Evolutionary conservation across 2,888 invertebrate species (phyloP).

Genomic region (Scelioninae gen. 2): DNA sequence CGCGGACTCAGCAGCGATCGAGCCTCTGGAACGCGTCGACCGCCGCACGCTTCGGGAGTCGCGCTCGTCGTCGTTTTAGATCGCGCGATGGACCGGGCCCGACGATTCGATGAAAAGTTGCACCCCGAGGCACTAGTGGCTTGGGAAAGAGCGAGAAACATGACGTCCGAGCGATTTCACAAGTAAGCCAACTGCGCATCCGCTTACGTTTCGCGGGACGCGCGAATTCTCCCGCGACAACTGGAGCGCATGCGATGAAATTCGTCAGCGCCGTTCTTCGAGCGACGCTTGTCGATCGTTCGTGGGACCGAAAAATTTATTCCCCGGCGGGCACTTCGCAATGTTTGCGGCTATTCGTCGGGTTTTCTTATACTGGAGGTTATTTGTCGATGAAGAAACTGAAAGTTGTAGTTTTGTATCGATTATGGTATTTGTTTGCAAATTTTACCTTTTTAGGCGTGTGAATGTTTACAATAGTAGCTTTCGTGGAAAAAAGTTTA

Average conservation of each 20-base stretch:
- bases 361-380: no score
- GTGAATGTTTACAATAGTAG: no score
- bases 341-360: no score
- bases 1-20: constrained; percentile 10
- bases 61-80: background rate
- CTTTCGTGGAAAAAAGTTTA: no score
- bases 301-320: no score
- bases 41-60: constrained; percentile 7
- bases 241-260: constrained; percentile 17
- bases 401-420: no score
- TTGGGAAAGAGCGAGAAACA: constrained; percentile 61
- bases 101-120: constrained; percentile 47
- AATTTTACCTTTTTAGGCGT: no score
- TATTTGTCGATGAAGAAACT: no score
- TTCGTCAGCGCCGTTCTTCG: background rate
- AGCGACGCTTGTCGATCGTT: no score
- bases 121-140: constrained; percentile 20
- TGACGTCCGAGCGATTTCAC: constrained; percentile 73
- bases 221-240: constrained; percentile 32
- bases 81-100: constrained; percentile 18
- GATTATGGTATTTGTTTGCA: no score
- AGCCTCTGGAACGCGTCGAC: constrained; percentile 9
- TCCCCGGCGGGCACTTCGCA: no score
- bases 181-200: constrained; percentile 67
- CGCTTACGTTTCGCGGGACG: constrained; percentile 29